Percentiles rank a stretch among this genome's conserved stretches.
Evolutionary conservation across 92 coral and sea anemone genomes (phyloP).

Genomic region (Umimayanthus kanabou): DNA sequence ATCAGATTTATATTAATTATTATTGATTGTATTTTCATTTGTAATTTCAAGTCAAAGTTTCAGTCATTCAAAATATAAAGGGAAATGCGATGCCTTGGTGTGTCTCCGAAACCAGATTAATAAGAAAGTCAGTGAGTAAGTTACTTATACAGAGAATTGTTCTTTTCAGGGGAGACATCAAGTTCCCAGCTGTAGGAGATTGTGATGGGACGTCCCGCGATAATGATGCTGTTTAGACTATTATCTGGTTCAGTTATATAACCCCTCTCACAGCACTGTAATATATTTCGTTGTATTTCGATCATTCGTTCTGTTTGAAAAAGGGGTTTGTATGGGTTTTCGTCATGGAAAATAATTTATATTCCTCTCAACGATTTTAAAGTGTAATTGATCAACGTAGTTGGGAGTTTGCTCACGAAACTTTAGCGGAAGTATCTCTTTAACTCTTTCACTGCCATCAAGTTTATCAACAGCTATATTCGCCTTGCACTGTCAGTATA

Average conservation of each 20-base stretch:
- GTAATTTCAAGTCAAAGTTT: too few relatives aligned
- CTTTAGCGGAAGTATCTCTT: not conserved
- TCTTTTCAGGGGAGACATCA: constrained; percentile 37
- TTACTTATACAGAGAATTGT: not conserved
- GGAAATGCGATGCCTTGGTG: not conserved
- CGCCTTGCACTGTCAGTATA: not conserved
- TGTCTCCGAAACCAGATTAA: not conserved
- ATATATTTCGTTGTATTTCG: constrained; percentile 9
- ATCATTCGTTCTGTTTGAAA: not conserved
- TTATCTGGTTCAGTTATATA: not conserved
- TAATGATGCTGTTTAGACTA: not conserved
- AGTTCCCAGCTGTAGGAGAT: constrained; percentile 27
- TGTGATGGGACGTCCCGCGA: not conserved
- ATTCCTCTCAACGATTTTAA: not conserved
- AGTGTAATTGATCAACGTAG: not conserved
- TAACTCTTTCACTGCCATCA: not conserved
- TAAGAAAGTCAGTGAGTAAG: too few relatives aligned
- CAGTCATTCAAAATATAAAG: too few relatives aligned
- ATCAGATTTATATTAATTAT: too few relatives aligned
- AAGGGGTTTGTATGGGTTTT: not conserved
- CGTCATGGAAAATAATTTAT: not conserved
- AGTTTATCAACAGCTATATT: not conserved
- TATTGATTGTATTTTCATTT: too few relatives aligned
- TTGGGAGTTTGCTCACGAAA: not conserved
- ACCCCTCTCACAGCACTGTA: not conserved